Evolutionary conservation across 2,797 vertebrate species (phyloP), one percentile per base, ranked within the genome.

Genomic region (Crocidura indochinensis): DNA sequence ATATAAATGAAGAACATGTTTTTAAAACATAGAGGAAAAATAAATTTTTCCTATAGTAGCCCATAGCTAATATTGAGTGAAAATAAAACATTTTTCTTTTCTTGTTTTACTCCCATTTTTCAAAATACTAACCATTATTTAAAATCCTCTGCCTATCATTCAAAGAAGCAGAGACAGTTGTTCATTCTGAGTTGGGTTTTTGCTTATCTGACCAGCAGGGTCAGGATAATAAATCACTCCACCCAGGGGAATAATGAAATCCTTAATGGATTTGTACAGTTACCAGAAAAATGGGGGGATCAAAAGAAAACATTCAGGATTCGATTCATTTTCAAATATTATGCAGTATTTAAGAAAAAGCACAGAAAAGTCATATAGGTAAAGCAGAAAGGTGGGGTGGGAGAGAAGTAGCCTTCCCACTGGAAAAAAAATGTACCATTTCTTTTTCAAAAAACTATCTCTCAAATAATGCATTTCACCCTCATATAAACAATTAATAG

Each of bases 171-270:
- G 26, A 64, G 85, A 92, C 5, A 65, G 83, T 77, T 96, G 46
- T 81, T 96, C 8, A 15, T 95, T 96, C 3, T 38, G 71, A 84
- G 17, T 81, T 67, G 73, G 68, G 84, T 88, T 89, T 92, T 95
- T 95, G 82, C 60, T 92, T 80, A 96, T 94, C 87, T 96, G 81
- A 94, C 47, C 60, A 95, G 56, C 22, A 94, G 38, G 31, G 94
- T 92, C 94, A 90, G 22, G n/a, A 87, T 62, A 96, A 97, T 93
- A 96, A 95, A 96, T 97, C 92, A 93, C 82, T 92, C 92, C 94
- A 44, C 4, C 94, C 84, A 80, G 91, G 91, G 27, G 87, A 96
- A 62, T 91, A 92, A 87, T 76, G 90, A 93, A 82, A 95, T n/a
- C 49, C 56, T 95, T 96, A 89, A 84, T 80, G 7, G 7, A 93